phyloP scores from a whole-genome alignment of 2,888 invertebrate species.

The Thalpophila matura region DNA sequence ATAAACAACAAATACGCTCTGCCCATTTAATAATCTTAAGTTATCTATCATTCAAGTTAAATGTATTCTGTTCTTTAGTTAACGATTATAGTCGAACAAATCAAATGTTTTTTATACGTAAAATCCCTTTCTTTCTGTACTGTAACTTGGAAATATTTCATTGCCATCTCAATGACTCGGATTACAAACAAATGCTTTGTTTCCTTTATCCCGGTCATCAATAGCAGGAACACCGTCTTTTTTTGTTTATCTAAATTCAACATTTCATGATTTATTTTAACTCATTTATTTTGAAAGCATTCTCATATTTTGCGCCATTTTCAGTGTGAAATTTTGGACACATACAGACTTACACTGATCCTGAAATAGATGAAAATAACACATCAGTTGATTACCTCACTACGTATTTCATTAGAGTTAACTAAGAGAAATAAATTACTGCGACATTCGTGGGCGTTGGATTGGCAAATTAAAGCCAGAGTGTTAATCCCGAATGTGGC shows the following conservation, averaged over 20 bases:
- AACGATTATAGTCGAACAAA: constrained; percentile 2
- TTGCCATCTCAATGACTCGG: constrained; percentile 36
- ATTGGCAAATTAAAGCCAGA: constrained; percentile 54
- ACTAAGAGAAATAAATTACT: constrained; percentile 58
- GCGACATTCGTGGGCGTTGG: constrained; percentile 52
- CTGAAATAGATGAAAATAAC: constrained; percentile 41
- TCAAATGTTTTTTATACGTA: not conserved
- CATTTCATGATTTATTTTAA: constrained; percentile 36
- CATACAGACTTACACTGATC: constrained; percentile 11
- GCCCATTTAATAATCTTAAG: not conserved
- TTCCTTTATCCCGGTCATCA: constrained; percentile 47
- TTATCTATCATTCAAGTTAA: not conserved
- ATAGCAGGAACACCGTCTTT: constrained; percentile 42
- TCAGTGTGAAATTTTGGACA: constrained; percentile 12
- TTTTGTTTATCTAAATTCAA: constrained; percentile 31
- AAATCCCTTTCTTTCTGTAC: constrained; percentile 10
- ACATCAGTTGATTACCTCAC: constrained; percentile 34
- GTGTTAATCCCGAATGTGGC: constrained; percentile 42
- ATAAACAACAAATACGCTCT: not conserved
- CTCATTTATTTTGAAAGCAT: constrained; percentile 25
- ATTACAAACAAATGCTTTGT: constrained; percentile 57
- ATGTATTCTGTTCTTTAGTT: not conserved
- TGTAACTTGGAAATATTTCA: constrained; percentile 36
- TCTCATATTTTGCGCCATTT: too few relatives aligned
- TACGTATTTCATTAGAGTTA: constrained; percentile 43